These are phyloP conservation scores for Desmophyllum pertusum DNA, from an alignment of 92 coral and sea anemone genomes.

Conservation along the genomic window DNA sequence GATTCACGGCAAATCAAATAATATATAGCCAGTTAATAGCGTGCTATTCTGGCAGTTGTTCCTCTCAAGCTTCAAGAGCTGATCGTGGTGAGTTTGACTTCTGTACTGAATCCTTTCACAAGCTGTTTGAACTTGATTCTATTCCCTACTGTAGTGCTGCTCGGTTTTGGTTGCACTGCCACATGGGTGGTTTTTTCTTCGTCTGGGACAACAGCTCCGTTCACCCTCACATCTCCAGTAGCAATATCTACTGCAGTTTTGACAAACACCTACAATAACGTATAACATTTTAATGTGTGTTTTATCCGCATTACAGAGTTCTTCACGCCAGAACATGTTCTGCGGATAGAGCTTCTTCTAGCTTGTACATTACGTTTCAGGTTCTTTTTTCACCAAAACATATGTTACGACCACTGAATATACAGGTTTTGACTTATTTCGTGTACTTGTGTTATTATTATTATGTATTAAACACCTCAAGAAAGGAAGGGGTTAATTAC, in stretches of 20 bases:
- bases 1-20: neutral
- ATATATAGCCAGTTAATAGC: neutral
- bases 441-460: too few relatives aligned
- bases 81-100: conserved; percentile 25
- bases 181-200: neutral
- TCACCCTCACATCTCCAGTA: conserved; percentile 11
- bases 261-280: neutral
- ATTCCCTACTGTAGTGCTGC: neutral
- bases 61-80: neutral
- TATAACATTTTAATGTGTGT: too few relatives aligned
- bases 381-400: too few relatives aligned
- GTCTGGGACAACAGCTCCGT: neutral
- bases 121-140: neutral
- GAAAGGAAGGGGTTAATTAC: too few relatives aligned
- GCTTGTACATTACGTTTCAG: too few relatives aligned
- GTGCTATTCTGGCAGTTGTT: neutral
- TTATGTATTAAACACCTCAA: too few relatives aligned
- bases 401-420: too few relatives aligned
- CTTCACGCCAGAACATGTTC: neutral
- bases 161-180: neutral
- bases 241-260: neutral
- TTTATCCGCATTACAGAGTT: neutral
- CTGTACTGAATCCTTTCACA: conserved; percentile 9
- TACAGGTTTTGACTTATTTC: too few relatives aligned
- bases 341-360: neutral